phyloP scores from a whole-genome alignment of 37 sponge, comb jelly and placozoan genomes.

The Ephydatia muelleri region DNA sequence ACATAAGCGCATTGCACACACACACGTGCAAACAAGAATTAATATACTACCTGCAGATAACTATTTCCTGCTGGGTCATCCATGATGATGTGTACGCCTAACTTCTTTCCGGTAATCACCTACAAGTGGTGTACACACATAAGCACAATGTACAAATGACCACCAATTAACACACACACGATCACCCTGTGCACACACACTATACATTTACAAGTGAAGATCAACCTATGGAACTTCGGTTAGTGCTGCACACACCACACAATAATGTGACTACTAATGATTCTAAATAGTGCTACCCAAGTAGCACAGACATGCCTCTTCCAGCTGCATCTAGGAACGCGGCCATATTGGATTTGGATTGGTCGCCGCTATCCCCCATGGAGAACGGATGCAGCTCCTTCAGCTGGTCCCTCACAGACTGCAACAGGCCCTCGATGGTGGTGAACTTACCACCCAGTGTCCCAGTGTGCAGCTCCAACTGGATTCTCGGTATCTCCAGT shows the following conservation, averaged over 20 bases:
- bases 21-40: neutral
- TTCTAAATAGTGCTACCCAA: neutral
- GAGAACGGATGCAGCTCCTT: conserved; percentile 52
- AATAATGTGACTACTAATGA: neutral
- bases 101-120: conserved; percentile 51
- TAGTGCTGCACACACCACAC: neutral
- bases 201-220: neutral
- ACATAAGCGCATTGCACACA: neutral
- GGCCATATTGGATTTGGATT: neutral
- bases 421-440: conserved; percentile 91
- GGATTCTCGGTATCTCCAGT: conserved; percentile 77
- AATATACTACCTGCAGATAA: conserved; percentile 79
- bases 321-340: conserved; percentile 15
- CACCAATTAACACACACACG: neutral
- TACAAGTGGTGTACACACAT: neutral
- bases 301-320: conserved; percentile 24
- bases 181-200: neutral
- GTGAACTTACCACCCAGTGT: conserved; percentile 91
- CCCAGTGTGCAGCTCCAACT: conserved; percentile 73
- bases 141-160: neutral
- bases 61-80: conserved; percentile 99
- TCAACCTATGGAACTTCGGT: neutral
- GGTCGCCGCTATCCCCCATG: conserved; percentile 71
- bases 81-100: conserved; percentile 75
- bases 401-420: conserved; percentile 71